A percentile compares a stretch with the other conserved stretches of the same genome.
phyloP scores from a whole-genome alignment of 2,797 vertebrate species.

The Orestias chungarensis region DNA sequence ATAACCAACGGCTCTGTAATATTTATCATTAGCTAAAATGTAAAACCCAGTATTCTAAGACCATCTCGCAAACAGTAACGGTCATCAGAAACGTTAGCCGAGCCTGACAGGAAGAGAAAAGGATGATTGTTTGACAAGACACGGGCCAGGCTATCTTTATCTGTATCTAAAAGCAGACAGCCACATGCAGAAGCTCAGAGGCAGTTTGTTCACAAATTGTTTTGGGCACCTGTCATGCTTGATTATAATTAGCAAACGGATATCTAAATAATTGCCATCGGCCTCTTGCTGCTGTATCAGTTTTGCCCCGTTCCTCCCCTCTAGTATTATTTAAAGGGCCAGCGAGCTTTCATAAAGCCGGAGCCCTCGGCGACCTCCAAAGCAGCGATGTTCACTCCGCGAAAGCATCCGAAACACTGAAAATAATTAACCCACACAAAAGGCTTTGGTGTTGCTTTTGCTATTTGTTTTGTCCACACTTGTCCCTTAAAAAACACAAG shows the following conservation, averaged over 20 bases:
- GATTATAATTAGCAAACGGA: constrained; percentile 78
- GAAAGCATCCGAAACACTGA: constrained; percentile 60
- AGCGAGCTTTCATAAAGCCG: constrained; percentile 44
- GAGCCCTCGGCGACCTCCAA: constrained; percentile 60
- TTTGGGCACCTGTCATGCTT: constrained; percentile 79
- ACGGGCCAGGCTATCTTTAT: constrained; percentile 70
- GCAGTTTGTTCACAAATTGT: constrained; percentile 72
- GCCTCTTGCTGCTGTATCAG: constrained; percentile 62
- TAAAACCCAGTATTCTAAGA: constrained; percentile 17
- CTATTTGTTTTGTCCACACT: constrained; percentile 69
- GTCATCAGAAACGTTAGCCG: constrained; percentile 32
- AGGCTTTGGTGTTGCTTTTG: constrained; percentile 60
- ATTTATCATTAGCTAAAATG: constrained; percentile 44
- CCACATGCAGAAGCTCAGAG: constrained; percentile 65
- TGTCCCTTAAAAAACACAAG: constrained; percentile 27
- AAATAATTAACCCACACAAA: constrained; percentile 71
- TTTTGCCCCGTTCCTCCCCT: constrained; percentile 53
- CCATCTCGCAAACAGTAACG: constrained; percentile 40
- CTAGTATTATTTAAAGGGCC: constrained; percentile 69
- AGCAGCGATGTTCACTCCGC: constrained; percentile 55
- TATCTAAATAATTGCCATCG: constrained; percentile 78
- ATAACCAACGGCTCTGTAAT: constrained; percentile 16
- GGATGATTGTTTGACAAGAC: constrained; percentile 56
- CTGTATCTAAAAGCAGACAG: constrained; percentile 57
- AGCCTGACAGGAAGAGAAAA: constrained; percentile 36